A percentile compares a stretch with the other conserved stretches of the same genome.
Evolutionary conservation across 35 echinoderm and acorn worm genomes (phyloP).

Genomic region (Eucidaris tribuloides): DNA sequence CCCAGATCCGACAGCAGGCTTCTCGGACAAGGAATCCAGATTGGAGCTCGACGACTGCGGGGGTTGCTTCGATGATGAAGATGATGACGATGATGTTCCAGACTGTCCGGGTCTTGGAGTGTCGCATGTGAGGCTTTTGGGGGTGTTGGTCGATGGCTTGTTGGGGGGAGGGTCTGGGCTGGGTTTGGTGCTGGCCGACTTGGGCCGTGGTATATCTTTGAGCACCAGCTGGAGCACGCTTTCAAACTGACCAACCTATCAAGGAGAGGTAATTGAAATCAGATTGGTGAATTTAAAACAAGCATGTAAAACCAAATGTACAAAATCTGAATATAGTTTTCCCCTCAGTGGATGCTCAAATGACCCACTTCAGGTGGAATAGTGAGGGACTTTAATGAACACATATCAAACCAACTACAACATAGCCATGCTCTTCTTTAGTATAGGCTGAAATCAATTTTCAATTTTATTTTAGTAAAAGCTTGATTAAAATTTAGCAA

Average conservation of each 20-base stretch:
- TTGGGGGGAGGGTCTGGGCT: not conserved
- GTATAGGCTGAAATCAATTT: no score
- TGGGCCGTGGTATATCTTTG: slow-evolving; percentile 63
- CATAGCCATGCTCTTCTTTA: no score
- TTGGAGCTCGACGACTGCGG: not conserved
- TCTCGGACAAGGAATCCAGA: not conserved
- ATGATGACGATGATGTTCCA: not conserved
- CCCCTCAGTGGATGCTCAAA: no score
- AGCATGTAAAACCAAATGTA: no score
- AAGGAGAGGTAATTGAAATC: not conserved
- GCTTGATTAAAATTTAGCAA: no score
- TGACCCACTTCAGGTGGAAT: no score
- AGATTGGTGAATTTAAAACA: no score
- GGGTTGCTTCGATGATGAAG: not conserved
- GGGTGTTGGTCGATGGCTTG: not conserved
- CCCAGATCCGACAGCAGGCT: not conserved
- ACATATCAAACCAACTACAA: no score
- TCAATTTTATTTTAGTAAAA: no score
- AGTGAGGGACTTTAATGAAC: no score
- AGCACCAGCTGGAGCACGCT: slow-evolving; percentile 86
- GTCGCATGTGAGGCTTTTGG: no score
- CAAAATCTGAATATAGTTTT: no score
- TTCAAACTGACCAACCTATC: slow-evolving; percentile 68
- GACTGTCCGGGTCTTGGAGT: not conserved
- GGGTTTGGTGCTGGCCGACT: not conserved